Evolutionary conservation across 2,797 vertebrate species (phyloP).

Genomic region (Presbytis comata): DNA sequence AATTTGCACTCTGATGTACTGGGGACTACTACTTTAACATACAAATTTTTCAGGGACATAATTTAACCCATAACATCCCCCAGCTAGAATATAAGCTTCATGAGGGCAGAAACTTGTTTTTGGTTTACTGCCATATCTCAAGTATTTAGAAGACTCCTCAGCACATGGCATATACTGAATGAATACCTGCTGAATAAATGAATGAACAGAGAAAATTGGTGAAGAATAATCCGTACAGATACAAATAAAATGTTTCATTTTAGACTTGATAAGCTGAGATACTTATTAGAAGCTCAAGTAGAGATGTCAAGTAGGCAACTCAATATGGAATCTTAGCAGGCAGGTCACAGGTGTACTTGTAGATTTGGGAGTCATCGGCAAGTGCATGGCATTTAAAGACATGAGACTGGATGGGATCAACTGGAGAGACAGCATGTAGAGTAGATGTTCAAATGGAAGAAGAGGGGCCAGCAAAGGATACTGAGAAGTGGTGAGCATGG

Average conservation of each 20-base stretch:
- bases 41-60: not conserved
- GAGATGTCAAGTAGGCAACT: accelerated
- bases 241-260: not conserved
- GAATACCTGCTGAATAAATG: not conserved
- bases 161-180: not conserved
- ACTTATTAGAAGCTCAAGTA: not conserved
- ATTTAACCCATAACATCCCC: no score
- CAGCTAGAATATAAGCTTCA: not conserved
- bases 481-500: not conserved
- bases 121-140: not conserved
- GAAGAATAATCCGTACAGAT: not conserved
- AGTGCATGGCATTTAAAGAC: not conserved
- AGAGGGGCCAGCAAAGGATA: not conserved
- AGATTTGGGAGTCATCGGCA: not conserved
- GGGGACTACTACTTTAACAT: not conserved
- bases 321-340: no score
- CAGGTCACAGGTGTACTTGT: accelerated
- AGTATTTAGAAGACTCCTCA: not conserved
- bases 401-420: not conserved
- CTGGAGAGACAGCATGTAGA: not conserved
- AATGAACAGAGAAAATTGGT: not conserved
- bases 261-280: not conserved
- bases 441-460: not conserved
- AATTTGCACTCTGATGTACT: not conserved
- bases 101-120: not conserved